phyloP scores from a whole-genome alignment of 2,113 vertebrate genomes.

The Coregonus clupeaformis region DNA sequence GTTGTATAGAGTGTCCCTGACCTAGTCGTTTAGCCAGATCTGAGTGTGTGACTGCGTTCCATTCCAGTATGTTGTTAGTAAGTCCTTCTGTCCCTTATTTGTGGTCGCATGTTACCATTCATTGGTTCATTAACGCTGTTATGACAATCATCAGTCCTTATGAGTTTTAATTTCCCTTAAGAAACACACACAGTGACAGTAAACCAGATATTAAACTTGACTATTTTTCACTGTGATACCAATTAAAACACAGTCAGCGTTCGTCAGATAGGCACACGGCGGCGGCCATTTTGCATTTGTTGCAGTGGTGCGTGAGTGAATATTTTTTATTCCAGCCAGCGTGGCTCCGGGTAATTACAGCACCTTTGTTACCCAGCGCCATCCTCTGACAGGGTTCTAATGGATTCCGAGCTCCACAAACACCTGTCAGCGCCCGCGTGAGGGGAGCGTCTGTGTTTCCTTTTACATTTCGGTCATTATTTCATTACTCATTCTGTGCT shows the following conservation, averaged over 20 bases:
- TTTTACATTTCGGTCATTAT: slow-evolving; percentile 69
- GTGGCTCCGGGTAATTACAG: slow-evolving; percentile 51
- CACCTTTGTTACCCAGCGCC: slow-evolving; percentile 35
- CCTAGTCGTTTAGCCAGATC: no score
- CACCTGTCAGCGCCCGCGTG: slow-evolving; percentile 59
- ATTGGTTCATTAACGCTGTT: no score
- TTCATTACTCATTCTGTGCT: slow-evolving; percentile 67
- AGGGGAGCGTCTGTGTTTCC: slow-evolving; percentile 34
- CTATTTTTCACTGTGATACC: no score
- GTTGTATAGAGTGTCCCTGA: not conserved
- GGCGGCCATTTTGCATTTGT: slow-evolving; percentile 14
- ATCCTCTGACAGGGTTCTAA: slow-evolving; percentile 58
- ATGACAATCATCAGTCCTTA: no score
- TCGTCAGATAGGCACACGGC: not conserved
- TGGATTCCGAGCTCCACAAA: slow-evolving; percentile 54
- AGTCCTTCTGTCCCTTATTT: no score
- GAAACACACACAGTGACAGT: no score
- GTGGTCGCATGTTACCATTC: no score
- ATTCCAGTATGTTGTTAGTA: no score
- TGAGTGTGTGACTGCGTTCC: no score
- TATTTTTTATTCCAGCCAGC: not conserved
- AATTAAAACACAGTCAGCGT: no score
- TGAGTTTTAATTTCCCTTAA: no score
- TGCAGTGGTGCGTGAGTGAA: slow-evolving; percentile 11
- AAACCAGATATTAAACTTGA: no score